Evolutionary conservation across 2,113 vertebrate genomes (phyloP).

Genomic region (Oncorhynchus keta): DNA sequence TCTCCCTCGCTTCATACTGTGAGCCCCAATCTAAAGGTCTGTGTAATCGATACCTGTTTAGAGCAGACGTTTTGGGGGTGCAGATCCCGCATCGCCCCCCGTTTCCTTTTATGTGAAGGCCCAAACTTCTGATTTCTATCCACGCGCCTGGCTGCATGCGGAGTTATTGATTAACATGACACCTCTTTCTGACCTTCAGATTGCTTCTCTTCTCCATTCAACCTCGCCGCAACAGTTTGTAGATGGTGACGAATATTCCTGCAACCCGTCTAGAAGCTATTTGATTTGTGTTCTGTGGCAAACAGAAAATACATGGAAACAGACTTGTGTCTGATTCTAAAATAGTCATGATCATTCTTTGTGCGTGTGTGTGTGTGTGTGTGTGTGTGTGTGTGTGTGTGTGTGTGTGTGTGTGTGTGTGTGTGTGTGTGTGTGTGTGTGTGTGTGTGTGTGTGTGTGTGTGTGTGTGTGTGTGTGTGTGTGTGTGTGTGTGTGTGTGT

Average conservation of each 20-base stretch:
- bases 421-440: no score
- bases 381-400: no score
- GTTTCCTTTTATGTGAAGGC: slow-evolving; percentile 24
- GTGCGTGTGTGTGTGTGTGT: no score
- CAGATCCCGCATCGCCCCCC: slow-evolving; percentile 11
- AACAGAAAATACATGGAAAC: no score
- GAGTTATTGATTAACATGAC: slow-evolving; percentile 40
- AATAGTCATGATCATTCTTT: no score
- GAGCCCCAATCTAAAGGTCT: slow-evolving; percentile 11
- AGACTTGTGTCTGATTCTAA: no score
- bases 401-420: no score
- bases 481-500: no score
- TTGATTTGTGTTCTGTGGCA: background rate
- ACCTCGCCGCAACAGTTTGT: background rate
- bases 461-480: no score
- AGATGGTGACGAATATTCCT: background rate
- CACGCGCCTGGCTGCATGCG: slow-evolving; percentile 33
- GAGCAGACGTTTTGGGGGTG: slow-evolving; percentile 26
- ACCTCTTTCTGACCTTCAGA: slow-evolving; percentile 18
- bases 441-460: no score
- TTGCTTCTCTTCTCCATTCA: slow-evolving; percentile 22
- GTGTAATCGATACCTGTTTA: slow-evolving; percentile 58
- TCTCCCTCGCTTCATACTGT: background rate
- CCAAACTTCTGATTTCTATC: slow-evolving; percentile 49
- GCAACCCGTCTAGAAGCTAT: background rate